A percentile compares a stretch with the other conserved stretches of the same genome.
These are phyloP conservation scores for Alethe diademata DNA, from an alignment of 2,113 vertebrate genomes.

Conservation along the genomic window DNA sequence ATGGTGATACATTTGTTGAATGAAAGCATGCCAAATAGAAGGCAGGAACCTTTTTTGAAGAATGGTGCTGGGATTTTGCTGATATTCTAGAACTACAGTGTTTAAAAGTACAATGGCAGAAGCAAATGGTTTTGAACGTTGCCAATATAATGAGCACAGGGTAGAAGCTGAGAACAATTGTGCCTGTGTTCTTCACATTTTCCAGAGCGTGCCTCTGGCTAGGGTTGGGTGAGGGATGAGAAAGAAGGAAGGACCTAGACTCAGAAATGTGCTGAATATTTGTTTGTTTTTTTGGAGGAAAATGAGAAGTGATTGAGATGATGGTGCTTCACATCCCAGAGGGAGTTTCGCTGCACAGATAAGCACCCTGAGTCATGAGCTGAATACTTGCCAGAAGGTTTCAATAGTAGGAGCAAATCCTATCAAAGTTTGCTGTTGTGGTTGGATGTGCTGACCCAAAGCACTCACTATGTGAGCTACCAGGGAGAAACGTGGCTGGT, in stretches of 20 bases:
- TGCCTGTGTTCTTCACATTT: neutral
- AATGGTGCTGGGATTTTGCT: neutral
- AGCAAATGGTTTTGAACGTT: neutral
- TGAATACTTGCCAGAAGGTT: constrained; percentile 40
- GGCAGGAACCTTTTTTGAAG: neutral
- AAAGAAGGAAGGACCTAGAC: neutral
- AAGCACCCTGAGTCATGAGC: constrained; percentile 42
- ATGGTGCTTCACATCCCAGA: constrained; percentile 33
- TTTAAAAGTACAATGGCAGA: neutral
- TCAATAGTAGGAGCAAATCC: constrained; percentile 27
- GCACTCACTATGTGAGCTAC: constrained; percentile 42
- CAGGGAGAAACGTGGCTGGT: neutral
- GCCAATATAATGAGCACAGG: neutral
- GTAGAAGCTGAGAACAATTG: neutral
- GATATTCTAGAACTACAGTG: neutral
- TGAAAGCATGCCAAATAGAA: neutral
- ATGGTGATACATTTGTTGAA: neutral
- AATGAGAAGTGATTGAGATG: constrained; percentile 40
- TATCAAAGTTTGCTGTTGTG: constrained; percentile 15
- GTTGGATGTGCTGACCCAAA: constrained; percentile 62
- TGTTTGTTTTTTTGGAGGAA: constrained; percentile 32
- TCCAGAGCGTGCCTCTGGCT: constrained; percentile 10
- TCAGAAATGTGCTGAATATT: constrained; percentile 19
- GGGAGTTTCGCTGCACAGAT: constrained; percentile 35
- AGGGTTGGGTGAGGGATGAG: constrained; percentile 14